Evolutionary conservation across 2,888 invertebrate species (phyloP), one percentile per base, ranked within the genome.

Genomic region (Melikaiella ostensackeni): DNA sequence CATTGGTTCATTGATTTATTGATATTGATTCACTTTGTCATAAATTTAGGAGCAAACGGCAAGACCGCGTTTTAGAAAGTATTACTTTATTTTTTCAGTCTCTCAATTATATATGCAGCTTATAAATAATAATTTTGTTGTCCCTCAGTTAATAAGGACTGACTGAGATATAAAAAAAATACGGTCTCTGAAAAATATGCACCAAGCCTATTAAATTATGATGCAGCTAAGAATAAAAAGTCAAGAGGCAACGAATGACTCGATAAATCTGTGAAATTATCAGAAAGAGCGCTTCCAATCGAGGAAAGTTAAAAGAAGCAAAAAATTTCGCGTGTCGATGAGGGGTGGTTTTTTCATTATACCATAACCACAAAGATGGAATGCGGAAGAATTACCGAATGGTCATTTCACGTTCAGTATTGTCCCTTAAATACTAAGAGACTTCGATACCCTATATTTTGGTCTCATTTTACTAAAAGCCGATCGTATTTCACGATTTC

Each of bases 391-490:
- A 76, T 75, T 77, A 75, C 70, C 73, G 77, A 84, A 86, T 87
- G 88, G 88, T 89, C 89, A 88, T 88, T 89, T 88, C 85, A 87
- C 83, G 84, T 84, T 83, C 75, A 74, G 74, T 64, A 82, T 85
- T 84, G 83, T 86, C 79, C 74, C 79, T 74, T 77, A 76, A 77
- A 59, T 75, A 59, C 46, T 42, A 30, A 50, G 81, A 73, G 74
- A 82, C 80, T 81, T 79, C 84, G 85, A 88, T 88, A 88, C 86
- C 86, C 86, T 87, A 87, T 87, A 89, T 89, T 90, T 89, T 87
- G 84, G 87, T 89, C 88, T 90, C 89, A 87, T 90, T 90, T 90
- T 89, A 90, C 90, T 90, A 90, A 90, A 90, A 90, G 89, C 88
- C 84, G 89, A 89, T 90, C 90, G 86, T 89, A 89, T 90, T 90